Base-by-base conservation (phyloP, 2,797 vertebrate genomes). In the Mallotus villosus region DNA sequence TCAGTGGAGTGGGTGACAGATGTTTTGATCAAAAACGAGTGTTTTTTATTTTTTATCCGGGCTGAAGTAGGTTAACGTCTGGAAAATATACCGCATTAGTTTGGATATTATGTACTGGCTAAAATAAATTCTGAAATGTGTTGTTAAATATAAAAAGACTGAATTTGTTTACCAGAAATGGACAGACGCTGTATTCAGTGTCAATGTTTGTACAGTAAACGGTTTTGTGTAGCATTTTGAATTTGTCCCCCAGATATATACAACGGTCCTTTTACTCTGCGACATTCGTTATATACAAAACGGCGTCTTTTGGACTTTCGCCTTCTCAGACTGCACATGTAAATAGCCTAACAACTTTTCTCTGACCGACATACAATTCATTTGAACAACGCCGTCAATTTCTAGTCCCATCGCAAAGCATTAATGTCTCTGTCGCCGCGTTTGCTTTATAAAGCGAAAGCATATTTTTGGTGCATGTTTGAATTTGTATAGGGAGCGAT, bases 11-110 rank as follows among this genome's bases (percentile, higher is more conserved):
- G 32, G 6, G 32, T 34, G 32, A 34, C 32, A 34, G 32, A 34
- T 34, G 32, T 34, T 34, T 34, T 7, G 5, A 34, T 34, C 32
- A 34, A 34, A 34, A 34, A 34, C 32, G 32, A 34, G 63, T 53
- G 68, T 65, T 58, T 4, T 24, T 14, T 60, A 72, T 55, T 75
- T 63, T 67, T 62, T 78, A 46, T 69, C 78, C 62, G 63, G 65
- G 58, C 7, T 5, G 41, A 63, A 63, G 41, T 24, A 49, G 32
- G 7, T 6, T 9, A 41, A 12, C 37, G 37, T 19, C 19, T 53
- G 16, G 51, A 53, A 53, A 53, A n/a, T 53, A 53, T n/a, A 53
- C 14, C 3, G 16, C 14, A 53, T n/a, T 53, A 19, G 51, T 53
- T 53, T 53, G 51, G 51, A 53, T 53, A n/a, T 53, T n/a, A 53